Conservation (phyloP, 1,140 invertebrate genomes). For the Nephotettix cincticeps region DNA sequence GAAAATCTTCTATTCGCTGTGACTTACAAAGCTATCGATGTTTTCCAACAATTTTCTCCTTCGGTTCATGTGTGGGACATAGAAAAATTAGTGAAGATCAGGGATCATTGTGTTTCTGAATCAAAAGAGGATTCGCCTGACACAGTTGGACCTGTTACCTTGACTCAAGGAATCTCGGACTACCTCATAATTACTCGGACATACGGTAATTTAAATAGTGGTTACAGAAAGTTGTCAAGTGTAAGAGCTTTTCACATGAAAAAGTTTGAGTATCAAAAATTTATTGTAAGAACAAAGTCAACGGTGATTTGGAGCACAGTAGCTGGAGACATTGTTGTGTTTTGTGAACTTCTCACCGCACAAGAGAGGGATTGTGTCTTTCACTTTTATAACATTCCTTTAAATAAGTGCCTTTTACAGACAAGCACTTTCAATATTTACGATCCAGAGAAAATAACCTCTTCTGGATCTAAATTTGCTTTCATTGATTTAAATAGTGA, state of each 20-base stretch:
- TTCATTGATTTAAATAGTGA: constrained; percentile 8
- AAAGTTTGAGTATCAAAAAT: background rate
- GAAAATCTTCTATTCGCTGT: constrained; percentile 1
- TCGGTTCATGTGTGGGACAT: constrained; percentile 2
- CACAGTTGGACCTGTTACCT: background rate
- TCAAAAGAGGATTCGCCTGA: background rate
- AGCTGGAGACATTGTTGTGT: background rate
- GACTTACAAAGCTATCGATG: background rate
- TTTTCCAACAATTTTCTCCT: background rate
- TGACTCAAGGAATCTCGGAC: background rate
- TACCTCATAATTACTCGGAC: background rate
- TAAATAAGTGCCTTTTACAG: background rate
- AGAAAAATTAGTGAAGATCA: background rate
- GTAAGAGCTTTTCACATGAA: background rate
- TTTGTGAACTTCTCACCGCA: background rate
- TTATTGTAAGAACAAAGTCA: background rate
- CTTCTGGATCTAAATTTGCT: background rate
- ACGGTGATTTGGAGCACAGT: background rate
- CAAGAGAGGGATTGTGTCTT: constrained; percentile 7
- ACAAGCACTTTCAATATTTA: background rate
- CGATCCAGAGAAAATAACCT: constrained; percentile 10
- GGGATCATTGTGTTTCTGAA: constrained; percentile 6
- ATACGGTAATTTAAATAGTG: background rate
- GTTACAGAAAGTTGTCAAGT: background rate
- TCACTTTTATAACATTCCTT: background rate